A percentile compares a stretch with the other conserved stretches of the same genome.
These are phyloP conservation scores for Deroplatys truncata DNA, from an alignment of 2,888 invertebrate species.

Conservation along the genomic window DNA sequence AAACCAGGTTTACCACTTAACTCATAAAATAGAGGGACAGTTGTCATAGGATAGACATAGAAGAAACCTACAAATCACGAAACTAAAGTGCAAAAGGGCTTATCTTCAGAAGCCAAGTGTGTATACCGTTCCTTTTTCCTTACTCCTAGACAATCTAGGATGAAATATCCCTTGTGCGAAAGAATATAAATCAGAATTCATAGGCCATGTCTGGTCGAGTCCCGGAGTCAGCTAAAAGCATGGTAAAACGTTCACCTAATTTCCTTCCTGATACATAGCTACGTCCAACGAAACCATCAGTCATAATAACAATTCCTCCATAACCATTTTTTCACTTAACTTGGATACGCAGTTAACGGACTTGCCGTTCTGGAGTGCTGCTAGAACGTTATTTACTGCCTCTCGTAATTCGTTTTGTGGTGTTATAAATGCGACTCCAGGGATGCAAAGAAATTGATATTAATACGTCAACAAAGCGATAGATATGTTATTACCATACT, in stretches of 20 bases:
- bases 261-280: background rate
- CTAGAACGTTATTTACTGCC: conserved; percentile 8
- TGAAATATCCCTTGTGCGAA: background rate
- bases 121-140: background rate
- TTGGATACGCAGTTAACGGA: background rate
- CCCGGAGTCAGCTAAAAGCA: background rate
- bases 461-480: conserved; percentile 21
- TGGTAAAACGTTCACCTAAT: background rate
- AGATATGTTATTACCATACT: conserved; percentile 12
- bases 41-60: too few relatives aligned
- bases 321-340: conserved; percentile 14
- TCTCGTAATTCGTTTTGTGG: conserved; percentile 2
- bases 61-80: too few relatives aligned
- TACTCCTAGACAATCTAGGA: background rate
- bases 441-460: conserved; percentile 15
- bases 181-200: background rate
- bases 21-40: too few relatives aligned
- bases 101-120: background rate
- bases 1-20: too few relatives aligned
- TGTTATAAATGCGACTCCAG: conserved; percentile 4
- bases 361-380: background rate
- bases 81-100: background rate
- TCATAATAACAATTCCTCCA: conserved; percentile 5
- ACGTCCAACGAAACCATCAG: background rate
- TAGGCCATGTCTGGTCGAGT: background rate